A percentile compares a stretch with the other conserved stretches of the same genome.
phyloP scores from a whole-genome alignment of 2,888 invertebrate species.

The Perizoma flavofasciatum region DNA sequence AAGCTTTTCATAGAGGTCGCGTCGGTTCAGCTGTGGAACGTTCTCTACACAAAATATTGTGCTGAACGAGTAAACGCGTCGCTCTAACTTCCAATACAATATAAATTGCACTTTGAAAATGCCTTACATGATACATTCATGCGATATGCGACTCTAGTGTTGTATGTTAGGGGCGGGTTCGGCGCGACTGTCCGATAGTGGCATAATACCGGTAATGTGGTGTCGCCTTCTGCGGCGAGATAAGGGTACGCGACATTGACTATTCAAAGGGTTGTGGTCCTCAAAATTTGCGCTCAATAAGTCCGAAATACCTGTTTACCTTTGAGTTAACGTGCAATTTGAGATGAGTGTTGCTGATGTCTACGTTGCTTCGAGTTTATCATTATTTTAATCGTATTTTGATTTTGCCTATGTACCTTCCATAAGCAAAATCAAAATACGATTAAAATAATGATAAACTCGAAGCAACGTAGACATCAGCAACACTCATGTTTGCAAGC shows the following conservation, averaged over 20 bases:
- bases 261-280: constrained; percentile 84
- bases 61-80: constrained; percentile 65
- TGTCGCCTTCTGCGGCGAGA: constrained; percentile 83
- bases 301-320: constrained; percentile 71
- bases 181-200: constrained; percentile 51
- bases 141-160: constrained; percentile 68
- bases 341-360: constrained; percentile 26
- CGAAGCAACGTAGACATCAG: constrained; percentile 22
- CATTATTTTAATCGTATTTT: constrained; percentile 42
- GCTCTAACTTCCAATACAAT: constrained; percentile 81
- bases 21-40: constrained; percentile 66
- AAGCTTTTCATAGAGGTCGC: constrained; percentile 57
- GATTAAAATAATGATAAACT: constrained; percentile 46
- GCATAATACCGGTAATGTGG: constrained; percentile 82
- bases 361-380: constrained; percentile 31
- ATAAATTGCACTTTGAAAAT: constrained; percentile 84
- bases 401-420: constrained; percentile 6
- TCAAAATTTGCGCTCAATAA: constrained; percentile 83
- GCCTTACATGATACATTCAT: constrained; percentile 66
- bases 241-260: constrained; percentile 84
- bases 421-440: constrained; percentile 8
- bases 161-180: constrained; percentile 60
- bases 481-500: constrained; percentile 5
- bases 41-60: constrained; percentile 77
- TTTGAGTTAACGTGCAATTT: constrained; percentile 61